phyloP scores from a whole-genome alignment of 2,888 invertebrate genomes.

The Bruchidius siliquastri region DNA sequence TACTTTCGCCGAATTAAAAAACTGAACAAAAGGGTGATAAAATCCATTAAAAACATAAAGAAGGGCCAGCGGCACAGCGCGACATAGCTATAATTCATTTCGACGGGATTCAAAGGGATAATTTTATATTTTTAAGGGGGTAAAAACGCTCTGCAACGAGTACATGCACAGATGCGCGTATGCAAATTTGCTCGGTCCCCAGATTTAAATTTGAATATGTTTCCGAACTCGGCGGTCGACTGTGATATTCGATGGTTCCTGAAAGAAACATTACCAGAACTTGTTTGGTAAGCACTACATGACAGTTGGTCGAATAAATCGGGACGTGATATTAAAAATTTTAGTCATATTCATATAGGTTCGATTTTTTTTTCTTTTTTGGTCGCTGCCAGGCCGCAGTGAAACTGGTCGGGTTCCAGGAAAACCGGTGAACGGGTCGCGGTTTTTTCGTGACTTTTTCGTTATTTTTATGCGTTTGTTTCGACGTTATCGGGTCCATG shows the following conservation, averaged over 20 bases:
- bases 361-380: conserved; percentile 21
- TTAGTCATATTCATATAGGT: conserved; percentile 26
- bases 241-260: conserved; percentile 18
- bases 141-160: conserved; percentile 5
- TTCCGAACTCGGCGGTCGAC: conserved; percentile 10
- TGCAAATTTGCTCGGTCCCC: conserved; percentile 29
- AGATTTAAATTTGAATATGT: conserved; percentile 32
- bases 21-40: conserved; percentile 37
- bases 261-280: conserved; percentile 23
- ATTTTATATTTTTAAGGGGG: conserved; percentile 32
- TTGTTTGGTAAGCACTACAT: conserved; percentile 22
- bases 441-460: neutral
- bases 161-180: conserved; percentile 32
- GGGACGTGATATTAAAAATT: conserved; percentile 31
- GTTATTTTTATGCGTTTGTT: neutral
- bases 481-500: neutral
- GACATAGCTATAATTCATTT: conserved; percentile 22
- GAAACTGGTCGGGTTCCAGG: neutral
- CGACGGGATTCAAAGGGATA: conserved; percentile 30
- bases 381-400: neutral
- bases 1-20: conserved; percentile 31
- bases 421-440: neutral
- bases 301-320: conserved; percentile 34
- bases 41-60: conserved; percentile 38
- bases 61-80: conserved; percentile 23